Evolutionary conservation across 2,888 invertebrate genomes (phyloP).

Genomic region (Ochlodes sylvanus): DNA sequence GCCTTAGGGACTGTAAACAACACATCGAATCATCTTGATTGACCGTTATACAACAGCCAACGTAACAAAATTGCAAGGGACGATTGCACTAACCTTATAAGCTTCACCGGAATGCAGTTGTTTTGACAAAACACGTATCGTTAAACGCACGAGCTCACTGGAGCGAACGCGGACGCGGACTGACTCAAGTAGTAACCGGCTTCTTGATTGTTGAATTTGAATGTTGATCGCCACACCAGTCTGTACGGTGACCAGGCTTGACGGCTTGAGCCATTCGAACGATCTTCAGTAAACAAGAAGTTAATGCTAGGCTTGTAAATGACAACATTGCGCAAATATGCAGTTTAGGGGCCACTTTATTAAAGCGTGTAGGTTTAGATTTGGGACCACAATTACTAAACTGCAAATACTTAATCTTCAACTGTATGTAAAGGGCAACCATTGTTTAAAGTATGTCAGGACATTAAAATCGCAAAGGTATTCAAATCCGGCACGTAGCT

Average conservation of each 20-base stretch:
- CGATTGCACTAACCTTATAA: conserved; percentile 38
- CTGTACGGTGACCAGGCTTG: conserved; percentile 47
- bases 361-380: no score
- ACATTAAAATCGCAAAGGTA: no score
- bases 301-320: no score
- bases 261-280: background rate
- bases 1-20: conserved; percentile 17
- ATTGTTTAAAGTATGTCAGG: no score
- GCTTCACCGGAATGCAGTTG: conserved; percentile 37
- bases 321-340: no score
- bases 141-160: conserved; percentile 46
- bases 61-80: conserved; percentile 38
- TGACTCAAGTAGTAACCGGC: conserved; percentile 55
- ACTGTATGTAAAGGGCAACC: no score
- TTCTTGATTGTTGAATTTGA: conserved; percentile 49
- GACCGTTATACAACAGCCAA: conserved; percentile 34
- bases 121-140: conserved; percentile 30
- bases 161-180: conserved; percentile 49
- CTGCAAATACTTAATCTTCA: no score
- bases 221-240: conserved; percentile 38
- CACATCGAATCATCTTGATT: conserved; percentile 21
- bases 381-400: no score
- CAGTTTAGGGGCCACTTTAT: no score
- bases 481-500: no score
- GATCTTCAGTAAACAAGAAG: background rate